Base-by-base conservation (phyloP, 2,113 vertebrate genomes). In the Callithrix jacchus region DNA sequence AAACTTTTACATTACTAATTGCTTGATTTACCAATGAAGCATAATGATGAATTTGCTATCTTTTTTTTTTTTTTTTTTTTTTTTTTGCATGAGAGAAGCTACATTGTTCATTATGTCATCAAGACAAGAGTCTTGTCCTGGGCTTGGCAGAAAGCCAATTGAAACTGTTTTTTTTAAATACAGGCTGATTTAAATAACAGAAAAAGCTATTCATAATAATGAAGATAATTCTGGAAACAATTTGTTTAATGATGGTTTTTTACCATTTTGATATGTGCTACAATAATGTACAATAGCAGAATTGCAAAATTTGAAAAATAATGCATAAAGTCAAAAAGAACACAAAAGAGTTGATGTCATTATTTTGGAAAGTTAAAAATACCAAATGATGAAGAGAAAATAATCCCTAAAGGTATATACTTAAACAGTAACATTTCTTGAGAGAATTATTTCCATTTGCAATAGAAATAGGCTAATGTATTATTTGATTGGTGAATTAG, bases 281-380 rank as follows among this genome's bases (percentile, higher is more conserved):
- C 64, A 97, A 91, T 82, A 92, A 87, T 25, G n/a, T 86, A 73
- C 8, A 86, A 86, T 11, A 94, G 81, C 40, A 92, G 21, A 92
- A 58, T 3, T 85, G 45, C 21, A 86, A 87, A 91, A 73, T 79
- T 88, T 82, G 23, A 70, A 92, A 96, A 96, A 71, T 40, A 92
- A 6, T 52, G 32, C 68, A 83, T 64, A 23, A n/a, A 92, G 35
- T 85, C 91, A 94, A 10, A 89, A 73, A 91, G 58, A 96, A 91
- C 56, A 90, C 49, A 96, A 47, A 45, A 77, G 58, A 40, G 87
- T 5, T 64, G 27, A 40, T 87, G 70, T 49, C 92, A 95, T 95
- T 97, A 92, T 97, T 97, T 97, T 96, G 74, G 74, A 97, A 94
- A 47, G 79, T 93, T 83, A 92, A 56, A 96, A 96, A 74, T 68